phyloP scores from a whole-genome alignment of 2,888 invertebrate species.

The Ophion costatus region DNA sequence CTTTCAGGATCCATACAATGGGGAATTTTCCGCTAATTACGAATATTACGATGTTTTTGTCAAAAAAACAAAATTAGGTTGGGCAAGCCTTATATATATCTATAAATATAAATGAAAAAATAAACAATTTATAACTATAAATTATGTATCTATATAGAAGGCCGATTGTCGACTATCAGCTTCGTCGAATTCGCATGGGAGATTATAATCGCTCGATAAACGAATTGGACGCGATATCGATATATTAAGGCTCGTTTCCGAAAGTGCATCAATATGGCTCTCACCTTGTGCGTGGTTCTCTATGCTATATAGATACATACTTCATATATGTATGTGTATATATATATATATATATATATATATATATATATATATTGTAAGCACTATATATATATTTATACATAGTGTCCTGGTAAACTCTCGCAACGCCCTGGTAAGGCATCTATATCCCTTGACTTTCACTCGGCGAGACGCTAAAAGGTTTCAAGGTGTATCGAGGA shows the following conservation, averaged over 20 bases:
- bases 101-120: too few relatives aligned
- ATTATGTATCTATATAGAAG: too few relatives aligned
- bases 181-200: not conserved
- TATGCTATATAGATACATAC: not conserved
- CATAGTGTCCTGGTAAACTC: conserved; percentile 25
- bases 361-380: not conserved
- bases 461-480: conserved; percentile 80
- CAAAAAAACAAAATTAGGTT: too few relatives aligned
- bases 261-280: conserved; percentile 26
- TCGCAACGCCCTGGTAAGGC: conserved; percentile 51
- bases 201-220: conserved; percentile 41
- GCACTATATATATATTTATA: not conserved
- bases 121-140: too few relatives aligned
- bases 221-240: conserved; percentile 53
- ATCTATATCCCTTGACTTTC: conserved; percentile 62
- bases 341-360: not conserved
- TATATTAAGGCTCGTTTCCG: conserved; percentile 47
- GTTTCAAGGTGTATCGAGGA: conserved; percentile 81
- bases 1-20: too few relatives aligned
- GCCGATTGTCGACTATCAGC: too few relatives aligned
- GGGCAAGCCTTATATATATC: too few relatives aligned
- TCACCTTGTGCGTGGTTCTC: conserved; percentile 1
- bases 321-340: not conserved
- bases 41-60: too few relatives aligned
- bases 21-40: too few relatives aligned